Evolutionary conservation across 2,888 invertebrate genomes (phyloP), one percentile per base, ranked within the genome.

Genomic region (Steinernema scapterisci): DNA sequence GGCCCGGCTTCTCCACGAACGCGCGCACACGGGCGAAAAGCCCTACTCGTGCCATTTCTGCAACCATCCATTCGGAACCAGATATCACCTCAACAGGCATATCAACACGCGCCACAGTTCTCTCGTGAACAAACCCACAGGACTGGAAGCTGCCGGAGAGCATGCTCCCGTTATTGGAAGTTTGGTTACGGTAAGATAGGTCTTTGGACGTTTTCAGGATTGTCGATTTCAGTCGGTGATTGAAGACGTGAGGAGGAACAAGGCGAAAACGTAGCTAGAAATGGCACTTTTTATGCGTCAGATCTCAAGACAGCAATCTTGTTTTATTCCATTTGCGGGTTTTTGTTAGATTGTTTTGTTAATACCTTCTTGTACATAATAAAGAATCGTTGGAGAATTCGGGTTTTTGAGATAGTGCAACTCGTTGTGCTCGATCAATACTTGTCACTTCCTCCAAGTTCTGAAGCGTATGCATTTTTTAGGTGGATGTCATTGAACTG

Each of bases 1-100:
- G 1, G 83, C 82, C 0, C 73, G 78, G 45, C 74, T 75, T n/a
- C 73, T 80, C 44, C 83, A 83, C 70, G 83, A 83, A 52, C 82
- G 78, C 45, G 73, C 73, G 13, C 83, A 83, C 72, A 79, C 77
- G 72, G 81, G 81, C 7, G 78, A 78, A 27, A 56, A 78, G 9
- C 75, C 76, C 7, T 82, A 74, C 48, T 43, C 45, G 16, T 82
- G 82, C 70, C 46, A 25, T 6, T 71, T 78, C 52, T 82, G 82
- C 45, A 78, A 77, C 9, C 73, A 76, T 19, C 23, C 70, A 3
- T 82, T 80, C 45, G 77, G 76, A 5, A 81, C 79, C 51, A 78
- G 76, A 54, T 80, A 76, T 19, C 82, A 82, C 72, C 76, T 78
- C 9, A 48, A 77, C 0, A 71, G 82, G 19, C 82, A 82, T 45